Evolutionary conservation across 2,113 vertebrate genomes (phyloP).

Genomic region (Ibidorhyncha struthersii): DNA sequence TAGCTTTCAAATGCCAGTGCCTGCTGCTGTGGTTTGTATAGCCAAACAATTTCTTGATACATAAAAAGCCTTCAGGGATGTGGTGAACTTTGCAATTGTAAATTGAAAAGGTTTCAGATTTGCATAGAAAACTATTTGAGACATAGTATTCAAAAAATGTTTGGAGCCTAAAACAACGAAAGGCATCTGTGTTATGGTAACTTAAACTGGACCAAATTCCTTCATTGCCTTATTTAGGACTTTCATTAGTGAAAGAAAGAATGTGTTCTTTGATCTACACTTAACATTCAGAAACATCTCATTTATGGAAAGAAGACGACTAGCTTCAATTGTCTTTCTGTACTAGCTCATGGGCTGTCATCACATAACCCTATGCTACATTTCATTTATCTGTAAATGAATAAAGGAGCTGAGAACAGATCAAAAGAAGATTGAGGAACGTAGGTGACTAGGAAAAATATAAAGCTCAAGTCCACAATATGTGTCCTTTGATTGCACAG

Average conservation of each 20-base stretch:
- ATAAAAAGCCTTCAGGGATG: slow-evolving; percentile 37
- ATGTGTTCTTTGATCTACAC: background rate
- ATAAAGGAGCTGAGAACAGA: background rate
- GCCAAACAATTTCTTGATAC: slow-evolving; percentile 30
- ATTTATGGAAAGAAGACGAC: background rate
- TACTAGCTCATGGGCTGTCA: background rate
- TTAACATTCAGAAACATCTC: background rate
- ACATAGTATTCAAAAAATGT: background rate
- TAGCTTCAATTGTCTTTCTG: rapidly evolving
- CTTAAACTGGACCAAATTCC: background rate
- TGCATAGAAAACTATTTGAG: background rate
- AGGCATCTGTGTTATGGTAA: background rate
- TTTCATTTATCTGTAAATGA: background rate
- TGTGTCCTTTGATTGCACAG: background rate
- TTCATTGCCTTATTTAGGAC: background rate
- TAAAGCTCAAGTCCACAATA: background rate
- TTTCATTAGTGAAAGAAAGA: background rate
- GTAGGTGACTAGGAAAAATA: background rate
- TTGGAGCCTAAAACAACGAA: background rate
- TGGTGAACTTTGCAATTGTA: slow-evolving; percentile 57
- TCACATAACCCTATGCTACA: background rate
- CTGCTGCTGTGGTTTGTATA: background rate
- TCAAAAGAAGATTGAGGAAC: background rate
- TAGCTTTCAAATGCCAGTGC: background rate
- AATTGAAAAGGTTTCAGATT: slow-evolving; percentile 60